Evolutionary conservation across 2,113 vertebrate species (phyloP).

Genomic region (Tor tambroides): DNA sequence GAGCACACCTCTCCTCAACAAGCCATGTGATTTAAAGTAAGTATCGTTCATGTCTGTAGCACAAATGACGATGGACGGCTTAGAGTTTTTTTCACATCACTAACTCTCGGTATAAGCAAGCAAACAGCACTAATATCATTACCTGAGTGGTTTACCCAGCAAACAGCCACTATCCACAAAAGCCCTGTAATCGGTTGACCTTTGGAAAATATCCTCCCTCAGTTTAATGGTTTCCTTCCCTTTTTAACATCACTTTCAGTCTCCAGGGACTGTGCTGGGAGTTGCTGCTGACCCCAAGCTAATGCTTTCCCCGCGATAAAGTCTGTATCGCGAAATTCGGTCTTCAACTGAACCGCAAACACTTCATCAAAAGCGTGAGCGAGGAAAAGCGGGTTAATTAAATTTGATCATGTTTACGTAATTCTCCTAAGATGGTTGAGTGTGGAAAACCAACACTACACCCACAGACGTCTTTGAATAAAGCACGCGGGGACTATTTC

Average conservation of each 20-base stretch:
- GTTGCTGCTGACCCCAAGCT: background rate
- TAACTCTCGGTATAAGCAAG: conserved; percentile 3
- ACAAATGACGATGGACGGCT: background rate
- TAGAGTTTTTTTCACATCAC: background rate
- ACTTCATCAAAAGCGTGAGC: background rate
- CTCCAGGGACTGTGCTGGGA: background rate
- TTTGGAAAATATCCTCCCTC: background rate
- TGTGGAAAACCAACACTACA: conserved; percentile 1
- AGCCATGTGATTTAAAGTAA: background rate
- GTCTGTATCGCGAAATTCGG: background rate
- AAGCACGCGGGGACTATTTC: conserved; percentile 9
- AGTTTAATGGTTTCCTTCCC: conserved; percentile 24
- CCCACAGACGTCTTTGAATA: background rate
- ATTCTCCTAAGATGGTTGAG: background rate
- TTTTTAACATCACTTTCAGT: background rate
- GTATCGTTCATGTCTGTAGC: background rate
- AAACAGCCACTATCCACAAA: background rate
- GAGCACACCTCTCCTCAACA: background rate
- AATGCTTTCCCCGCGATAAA: background rate
- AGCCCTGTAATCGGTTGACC: conserved; percentile 16
- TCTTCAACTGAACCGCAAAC: background rate
- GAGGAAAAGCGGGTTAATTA: background rate
- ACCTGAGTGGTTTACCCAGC: background rate
- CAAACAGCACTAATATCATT: background rate
- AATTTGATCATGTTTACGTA: background rate